Evolutionary conservation across 2,888 invertebrate species (phyloP).

Genomic region (Prenolepis imparis): DNA sequence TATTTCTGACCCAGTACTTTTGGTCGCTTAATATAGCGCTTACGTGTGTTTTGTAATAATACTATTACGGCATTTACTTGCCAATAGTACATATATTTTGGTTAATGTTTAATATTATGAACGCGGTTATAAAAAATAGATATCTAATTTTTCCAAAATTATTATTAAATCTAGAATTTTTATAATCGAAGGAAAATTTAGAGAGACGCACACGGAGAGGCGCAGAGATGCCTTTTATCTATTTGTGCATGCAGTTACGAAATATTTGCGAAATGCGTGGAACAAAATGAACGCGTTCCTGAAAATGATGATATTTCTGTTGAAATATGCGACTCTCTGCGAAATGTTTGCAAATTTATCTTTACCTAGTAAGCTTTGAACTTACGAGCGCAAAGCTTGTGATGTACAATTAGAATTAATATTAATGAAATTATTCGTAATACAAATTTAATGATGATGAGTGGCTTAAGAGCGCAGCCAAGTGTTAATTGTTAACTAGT

Average conservation of each 20-base stretch:
- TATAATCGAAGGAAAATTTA: background rate
- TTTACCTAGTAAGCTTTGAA: background rate
- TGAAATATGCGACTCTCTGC: background rate
- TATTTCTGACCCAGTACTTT: constrained; percentile 33
- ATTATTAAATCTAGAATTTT: background rate
- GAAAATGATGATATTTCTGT: background rate
- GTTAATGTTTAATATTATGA: background rate
- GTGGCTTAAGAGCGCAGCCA: background rate
- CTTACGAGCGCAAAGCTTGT: background rate
- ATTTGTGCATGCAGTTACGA: background rate
- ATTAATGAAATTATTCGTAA: background rate
- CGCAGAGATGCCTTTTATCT: background rate
- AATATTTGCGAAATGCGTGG: constrained; percentile 14
- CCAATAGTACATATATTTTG: background rate
- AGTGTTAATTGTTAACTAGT: background rate
- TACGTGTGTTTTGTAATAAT: constrained; percentile 14
- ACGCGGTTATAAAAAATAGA: background rate
- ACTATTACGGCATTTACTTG: background rate
- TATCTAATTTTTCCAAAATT: background rate
- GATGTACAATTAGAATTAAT: background rate
- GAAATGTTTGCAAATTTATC: background rate
- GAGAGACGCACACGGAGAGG: too few species aligned
- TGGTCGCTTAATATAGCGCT: constrained; percentile 46
- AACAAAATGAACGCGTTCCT: background rate
- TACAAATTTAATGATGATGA: background rate